Base-by-base conservation (phyloP, 1,140 invertebrate species). In the Frieseomelitta varia region DNA sequence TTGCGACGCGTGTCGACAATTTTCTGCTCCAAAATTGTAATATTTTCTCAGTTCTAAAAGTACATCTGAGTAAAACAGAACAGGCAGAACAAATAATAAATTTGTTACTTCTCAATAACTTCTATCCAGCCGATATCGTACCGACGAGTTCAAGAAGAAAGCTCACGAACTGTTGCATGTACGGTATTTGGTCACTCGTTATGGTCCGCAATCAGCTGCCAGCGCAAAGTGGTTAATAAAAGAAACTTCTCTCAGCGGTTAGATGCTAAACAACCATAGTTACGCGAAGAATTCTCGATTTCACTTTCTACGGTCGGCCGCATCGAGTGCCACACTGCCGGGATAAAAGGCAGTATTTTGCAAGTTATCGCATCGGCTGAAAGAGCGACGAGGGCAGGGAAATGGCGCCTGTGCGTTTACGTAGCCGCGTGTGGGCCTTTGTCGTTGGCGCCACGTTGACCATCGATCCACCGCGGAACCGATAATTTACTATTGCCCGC, bases 381-480 rank as follows among this genome's bases (percentile, higher is more conserved):
- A 77, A 63, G 19, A 39, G 39, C 4, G 39, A 47, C 39, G 39
- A 19, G 12, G 68, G 27, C 61, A 55, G 55, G 74, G 72, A 79
- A 85, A 84, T 67, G 84, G 76, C 87, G 87, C 84, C 84, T 78
- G 78, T 75, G 76, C 65, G 87, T 83, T 81, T 85, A 81, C 68
- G 68, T 58, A 63, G 58, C 76, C 83, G 30, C 84, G 80, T 82
- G 87, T 85, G 68, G 84, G 82, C 53, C 61, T 53, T 27, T 17
- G 56, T 2, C 8, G 47, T 71, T 85, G 87, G 88, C 88, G 88
- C 85, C 87, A 90, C 47, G 58, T 68, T 34, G 68, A 69, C 71
- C 85, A 79, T 84, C 81, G 84, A 80, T 89, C 63, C 65, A 47
- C 85, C 78, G 56, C 63, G 74, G 81, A 84, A 75, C 65, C 85